Percentiles rank a stretch among this genome's conserved stretches.
Conservation (phyloP, 2,797 vertebrate genomes). For the Heliangelus exortis region DNA sequence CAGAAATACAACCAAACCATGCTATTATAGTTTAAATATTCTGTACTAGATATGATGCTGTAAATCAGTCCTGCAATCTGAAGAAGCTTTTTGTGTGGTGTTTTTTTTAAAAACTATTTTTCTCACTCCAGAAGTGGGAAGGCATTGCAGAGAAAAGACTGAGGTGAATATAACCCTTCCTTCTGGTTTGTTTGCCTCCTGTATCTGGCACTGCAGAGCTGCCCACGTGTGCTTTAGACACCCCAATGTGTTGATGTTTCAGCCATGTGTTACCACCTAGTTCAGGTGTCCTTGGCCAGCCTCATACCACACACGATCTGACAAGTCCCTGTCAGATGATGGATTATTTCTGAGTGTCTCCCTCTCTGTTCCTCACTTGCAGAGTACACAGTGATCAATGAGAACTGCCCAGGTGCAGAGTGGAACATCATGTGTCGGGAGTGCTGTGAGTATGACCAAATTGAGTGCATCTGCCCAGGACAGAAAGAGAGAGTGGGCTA, state of each 20-base stretch:
- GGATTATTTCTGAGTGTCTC: rapidly evolving
- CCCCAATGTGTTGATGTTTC: rapidly evolving
- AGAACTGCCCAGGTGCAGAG: constrained; percentile 92
- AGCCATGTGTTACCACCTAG: rapidly evolving
- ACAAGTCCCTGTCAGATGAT: not conserved
- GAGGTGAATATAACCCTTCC: not conserved
- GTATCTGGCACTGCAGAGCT: not conserved
- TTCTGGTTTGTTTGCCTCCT: not conserved
- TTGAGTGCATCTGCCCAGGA: constrained; percentile 91
- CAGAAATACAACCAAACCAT: not conserved
- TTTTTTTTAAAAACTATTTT: not conserved
- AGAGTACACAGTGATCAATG: constrained; percentile 94
- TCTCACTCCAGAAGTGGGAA: not conserved
- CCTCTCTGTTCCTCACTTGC: constrained; percentile 16
- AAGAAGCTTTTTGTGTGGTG: not conserved
- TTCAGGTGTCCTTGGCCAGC: not conserved
- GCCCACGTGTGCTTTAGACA: not conserved
- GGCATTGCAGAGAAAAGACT: not conserved
- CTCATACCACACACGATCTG: not conserved
- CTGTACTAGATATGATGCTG: not conserved
- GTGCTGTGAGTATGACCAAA: constrained; percentile 95
- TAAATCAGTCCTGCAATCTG: not conserved
- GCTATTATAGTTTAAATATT: not conserved
- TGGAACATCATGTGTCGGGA: constrained; percentile 98
- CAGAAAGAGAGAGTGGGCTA: constrained; percentile 91